Base-by-base conservation (phyloP, 1,140 invertebrate species). In the Acyrthosiphon pisum region DNA sequence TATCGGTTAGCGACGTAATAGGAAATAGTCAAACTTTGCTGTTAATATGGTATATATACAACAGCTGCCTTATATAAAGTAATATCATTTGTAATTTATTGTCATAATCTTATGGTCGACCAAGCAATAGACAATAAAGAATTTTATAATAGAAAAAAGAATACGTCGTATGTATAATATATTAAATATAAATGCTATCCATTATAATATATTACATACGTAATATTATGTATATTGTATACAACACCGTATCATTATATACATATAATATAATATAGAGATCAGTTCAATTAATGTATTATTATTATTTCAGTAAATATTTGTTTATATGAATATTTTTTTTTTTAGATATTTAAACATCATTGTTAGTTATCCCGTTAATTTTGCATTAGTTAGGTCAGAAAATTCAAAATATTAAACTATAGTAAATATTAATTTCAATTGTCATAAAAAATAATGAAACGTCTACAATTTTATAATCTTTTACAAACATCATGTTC, bases 141-240 rank as follows among this genome's bases (percentile, higher is more conserved):
- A 35, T 22, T n/a, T 56, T 56, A 37, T 89, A 26, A 18, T 56
- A 37, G 35, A 11, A 89, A 41, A 89, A 56, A 89, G 14, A 41
- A 26, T 56, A 89, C 18, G 22, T 53, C n/a, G 22, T 37, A 41
- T 37, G 93, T 44, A 37, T 20, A 22, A 41, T 83, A 84, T 37
- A 53, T 94, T 93, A 89, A 84, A 93, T 91, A 93, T 89, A 94
- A 93, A n/a, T 84, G 83, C 89, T 94, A 9, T 26, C 8, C 41
- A 9, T 84, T 53, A 50, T 53, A 20, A 14, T 44, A 44, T 44
- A n/a, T 6, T 83, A 83, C 30, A 30, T 26, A 60, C 9, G 9
- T 30, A 56, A 56, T 22, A 56, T 46, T 56, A 30, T 60, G 56
- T 60, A 30, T 30, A 60, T 26, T 60, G 60, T 35, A 35, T 18